Evolutionary conservation across 2,888 invertebrate genomes (phyloP).

Genomic region (Amphimallon solstitiale): DNA sequence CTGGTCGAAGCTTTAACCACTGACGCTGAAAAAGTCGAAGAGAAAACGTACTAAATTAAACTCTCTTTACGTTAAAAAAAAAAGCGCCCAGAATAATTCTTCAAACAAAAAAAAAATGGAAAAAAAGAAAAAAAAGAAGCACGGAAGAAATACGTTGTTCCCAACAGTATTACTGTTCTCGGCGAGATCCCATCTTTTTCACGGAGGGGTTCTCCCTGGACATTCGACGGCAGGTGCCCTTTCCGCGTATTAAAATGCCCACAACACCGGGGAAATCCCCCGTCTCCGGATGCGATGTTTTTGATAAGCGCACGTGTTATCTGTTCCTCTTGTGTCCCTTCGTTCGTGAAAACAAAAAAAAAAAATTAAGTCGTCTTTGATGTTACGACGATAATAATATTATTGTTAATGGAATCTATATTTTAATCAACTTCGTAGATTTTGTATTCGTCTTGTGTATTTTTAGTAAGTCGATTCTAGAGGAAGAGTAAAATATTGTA

Average conservation of each 20-base stretch:
- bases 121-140: not conserved
- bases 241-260: not conserved
- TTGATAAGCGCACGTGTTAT: no score
- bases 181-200: slow-evolving; percentile 4
- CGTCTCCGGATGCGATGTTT: not conserved
- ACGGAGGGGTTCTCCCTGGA: slow-evolving; percentile 20
- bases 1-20: slow-evolving; percentile 80
- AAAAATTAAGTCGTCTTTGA: not conserved
- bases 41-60: slow-evolving; percentile 67
- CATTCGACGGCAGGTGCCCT: slow-evolving; percentile 13
- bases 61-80: no score
- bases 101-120: slow-evolving; percentile 1
- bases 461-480: slow-evolving; percentile 19
- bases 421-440: slow-evolving; percentile 28
- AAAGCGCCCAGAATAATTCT: not conserved
- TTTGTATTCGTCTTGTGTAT: slow-evolving; percentile 13
- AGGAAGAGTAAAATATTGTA: no score
- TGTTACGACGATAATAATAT: not conserved
- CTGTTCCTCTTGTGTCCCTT: no score
- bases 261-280: slow-evolving; percentile 10
- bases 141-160: slow-evolving; percentile 29
- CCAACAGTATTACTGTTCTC: slow-evolving; percentile 39
- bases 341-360: not conserved
- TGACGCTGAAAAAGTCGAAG: slow-evolving; percentile 84
- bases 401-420: not conserved